Conservation (phyloP, 2,113 vertebrate genomes). For the Hystrix cristata region DNA sequence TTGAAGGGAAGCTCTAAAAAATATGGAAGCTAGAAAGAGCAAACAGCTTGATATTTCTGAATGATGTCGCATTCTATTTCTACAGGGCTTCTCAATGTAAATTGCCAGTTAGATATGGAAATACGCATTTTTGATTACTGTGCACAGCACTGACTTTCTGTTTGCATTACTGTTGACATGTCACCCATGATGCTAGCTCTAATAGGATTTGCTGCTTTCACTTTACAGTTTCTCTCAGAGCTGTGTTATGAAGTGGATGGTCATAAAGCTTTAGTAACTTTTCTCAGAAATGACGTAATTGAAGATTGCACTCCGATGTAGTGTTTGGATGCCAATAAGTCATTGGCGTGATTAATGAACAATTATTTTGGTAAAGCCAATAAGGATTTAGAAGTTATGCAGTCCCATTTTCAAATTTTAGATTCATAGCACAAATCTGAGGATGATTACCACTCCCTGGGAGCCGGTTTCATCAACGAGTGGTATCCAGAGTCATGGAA, state of each 20-base stretch:
- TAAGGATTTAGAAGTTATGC: neutral
- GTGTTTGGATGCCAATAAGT: neutral
- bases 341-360: neutral
- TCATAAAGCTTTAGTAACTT: constrained; percentile 44
- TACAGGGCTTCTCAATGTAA: neutral
- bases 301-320: neutral
- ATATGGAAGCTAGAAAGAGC: neutral
- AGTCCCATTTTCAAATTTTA: neutral
- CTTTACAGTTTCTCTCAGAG: neutral
- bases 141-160: neutral
- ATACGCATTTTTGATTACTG: neutral
- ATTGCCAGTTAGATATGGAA: neutral
- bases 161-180: neutral
- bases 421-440: neutral
- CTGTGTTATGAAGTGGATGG: neutral
- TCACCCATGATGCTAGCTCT: neutral
- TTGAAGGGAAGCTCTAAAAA: neutral
- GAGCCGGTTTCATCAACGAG: neutral
- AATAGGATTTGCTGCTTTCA: neutral
- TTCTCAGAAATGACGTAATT: neutral
- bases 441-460: neutral
- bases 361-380: neutral
- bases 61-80: neutral
- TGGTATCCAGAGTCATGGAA: neutral
- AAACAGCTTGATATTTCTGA: neutral